Evolutionary conservation across 2,888 invertebrate species (phyloP).

Genomic region (Tipula lateralis): DNA sequence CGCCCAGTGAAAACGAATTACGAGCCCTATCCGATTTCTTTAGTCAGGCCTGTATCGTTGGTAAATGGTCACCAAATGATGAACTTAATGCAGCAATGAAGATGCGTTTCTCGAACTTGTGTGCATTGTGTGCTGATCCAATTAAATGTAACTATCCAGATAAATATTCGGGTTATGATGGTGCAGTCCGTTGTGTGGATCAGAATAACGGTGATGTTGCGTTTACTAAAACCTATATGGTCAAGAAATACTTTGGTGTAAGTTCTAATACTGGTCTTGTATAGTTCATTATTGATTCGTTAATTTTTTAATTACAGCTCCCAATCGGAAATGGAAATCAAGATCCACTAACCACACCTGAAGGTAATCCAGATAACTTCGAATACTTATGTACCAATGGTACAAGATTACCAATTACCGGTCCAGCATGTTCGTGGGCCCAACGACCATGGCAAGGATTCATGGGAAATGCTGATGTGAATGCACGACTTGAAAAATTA

Average conservation of each 20-base stretch:
- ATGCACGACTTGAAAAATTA: slow-evolving; percentile 44
- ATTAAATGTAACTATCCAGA: slow-evolving; percentile 75
- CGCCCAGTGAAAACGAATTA: slow-evolving; percentile 68
- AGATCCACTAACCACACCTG: slow-evolving; percentile 52
- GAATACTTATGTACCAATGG: slow-evolving; percentile 78
- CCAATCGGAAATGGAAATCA: slow-evolving; percentile 59
- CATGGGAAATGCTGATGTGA: slow-evolving; percentile 61
- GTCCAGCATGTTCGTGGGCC: slow-evolving; percentile 72
- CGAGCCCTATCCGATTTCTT: slow-evolving; percentile 76
- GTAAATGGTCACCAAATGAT: slow-evolving; percentile 72
- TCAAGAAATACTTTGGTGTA: slow-evolving; percentile 73
- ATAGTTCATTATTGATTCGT: background rate
- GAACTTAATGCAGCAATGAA: slow-evolving; percentile 66
- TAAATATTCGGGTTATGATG: slow-evolving; percentile 79
- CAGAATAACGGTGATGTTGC: slow-evolving; percentile 80
- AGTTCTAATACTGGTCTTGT: too few species aligned
- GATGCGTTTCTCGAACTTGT: slow-evolving; percentile 69
- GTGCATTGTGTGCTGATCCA: slow-evolving; percentile 72
- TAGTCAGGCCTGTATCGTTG: slow-evolving; percentile 80
- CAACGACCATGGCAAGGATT: slow-evolving; percentile 81
- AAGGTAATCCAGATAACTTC: slow-evolving; percentile 62
- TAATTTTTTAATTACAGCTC: slow-evolving; percentile 49
- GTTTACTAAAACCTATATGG: slow-evolving; percentile 76
- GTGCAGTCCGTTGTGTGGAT: slow-evolving; percentile 75
- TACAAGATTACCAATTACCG: slow-evolving; percentile 60